Evolutionary conservation across 2,888 invertebrate genomes (phyloP), one percentile per base, ranked within the genome.

Genomic region (Tetranychus truncatus): DNA sequence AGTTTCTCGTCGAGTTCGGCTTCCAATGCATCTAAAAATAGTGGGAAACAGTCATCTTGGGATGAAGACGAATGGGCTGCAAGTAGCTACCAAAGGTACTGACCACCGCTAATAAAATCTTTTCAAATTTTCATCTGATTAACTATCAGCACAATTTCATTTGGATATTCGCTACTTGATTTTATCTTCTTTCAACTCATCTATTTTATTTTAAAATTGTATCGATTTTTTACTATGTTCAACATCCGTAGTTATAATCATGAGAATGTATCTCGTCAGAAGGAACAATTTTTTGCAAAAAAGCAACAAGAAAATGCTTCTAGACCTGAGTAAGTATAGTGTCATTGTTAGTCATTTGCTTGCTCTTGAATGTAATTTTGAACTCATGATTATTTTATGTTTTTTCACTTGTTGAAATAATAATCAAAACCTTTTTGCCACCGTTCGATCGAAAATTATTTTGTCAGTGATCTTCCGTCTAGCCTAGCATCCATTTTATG

Each of bases 231-330:
- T 1, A 7, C 11, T 46, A 46, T 46, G 46, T 46, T 46, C 15
- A 46, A 46, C 8, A 11, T 55, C 46, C 34, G 6, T 20, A 74
- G 77, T 71, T 77, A 72, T 45, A 76, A 77, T 66, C 24, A 20
- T 11, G 76, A 79, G 67, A 71, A 77, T 45, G 65, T 79, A 65
- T 77, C 76, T 55, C 69, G 86, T 79, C 89, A 89, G 80, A 90
- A 89, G 79, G 89, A 90, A 77, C 87, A 88, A 34, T 91, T 89
- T 82, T 91, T 91, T 81, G 83, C 84, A 18, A 86, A 85, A 80
- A 87, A 87, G 79, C 90, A 90, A 82, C 84, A 84, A 79, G 89
- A 91, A 82, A 91, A 91, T 84, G 86, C 89, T 7, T 81, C 81
- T 74, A 85, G 89, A 81, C 87, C 90, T 78, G 89, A 87, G 90